Base-by-base conservation (phyloP, 2,888 invertebrate genomes). In the Gortyna flavago region DNA sequence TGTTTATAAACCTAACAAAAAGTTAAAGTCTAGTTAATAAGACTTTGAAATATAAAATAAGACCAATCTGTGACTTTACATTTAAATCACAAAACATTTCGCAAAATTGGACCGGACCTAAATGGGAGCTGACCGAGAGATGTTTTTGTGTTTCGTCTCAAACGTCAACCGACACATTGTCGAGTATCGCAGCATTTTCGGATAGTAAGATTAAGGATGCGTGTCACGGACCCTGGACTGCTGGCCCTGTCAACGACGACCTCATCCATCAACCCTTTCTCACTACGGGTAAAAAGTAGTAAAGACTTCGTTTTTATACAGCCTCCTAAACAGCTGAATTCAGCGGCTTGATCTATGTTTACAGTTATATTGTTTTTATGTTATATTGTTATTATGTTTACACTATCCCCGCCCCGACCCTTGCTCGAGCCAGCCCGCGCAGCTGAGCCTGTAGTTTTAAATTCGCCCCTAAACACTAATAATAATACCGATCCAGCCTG, bases 191-290 rank as follows among this genome's bases (percentile, higher is more conserved):
- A 75, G 69, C 41, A 74, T 80, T 73, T 86, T 59, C 66, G 41
- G 72, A 72, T 81, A 84, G 84, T 81, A 81, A 83, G 87, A 93
- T 94, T 94, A 92, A 91, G 91, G 91, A 93, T 92, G 93, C 92
- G 90, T 92, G 94, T 93, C 95, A 92, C 92, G 92, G 87, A 88
- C 90, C 90, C 90, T 89, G 91, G 90, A 86, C 88, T 90, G 91
- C 91, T 88, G 91, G 89, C 87, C 88, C 90, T 94, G 95, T 94
- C 94, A 92, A 91, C 90, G 86, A 85, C 91, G 87, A 89, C 86
- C 93, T 93, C 94, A 95, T 95, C 94, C 92, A 95, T 95, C 95
- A 95, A 93, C 94, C 94, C 93, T 92, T 93, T 92, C 90, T 87
- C 89, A 86, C 87, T 64, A 51, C 18, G 71, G 61, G 74, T 74